Percentiles rank a stretch among this genome's conserved stretches.
Evolutionary conservation across 2,797 vertebrate species (phyloP).

Genomic region (Emydoidea blandingii): DNA sequence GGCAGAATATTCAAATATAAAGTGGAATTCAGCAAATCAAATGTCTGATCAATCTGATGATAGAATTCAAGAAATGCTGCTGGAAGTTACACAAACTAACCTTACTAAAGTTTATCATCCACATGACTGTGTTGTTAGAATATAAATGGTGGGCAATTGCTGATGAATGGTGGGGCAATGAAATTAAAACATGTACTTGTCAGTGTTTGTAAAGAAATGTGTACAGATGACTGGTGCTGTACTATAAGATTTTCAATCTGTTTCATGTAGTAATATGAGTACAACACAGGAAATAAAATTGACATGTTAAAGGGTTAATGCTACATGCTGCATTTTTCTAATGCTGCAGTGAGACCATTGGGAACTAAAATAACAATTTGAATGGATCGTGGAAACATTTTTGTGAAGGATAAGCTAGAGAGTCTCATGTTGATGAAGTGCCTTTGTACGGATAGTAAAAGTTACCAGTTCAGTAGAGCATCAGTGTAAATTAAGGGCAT

Average conservation of each 20-base stretch:
- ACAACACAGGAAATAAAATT: neutral
- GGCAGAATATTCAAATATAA: neutral
- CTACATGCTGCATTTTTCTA: accelerated
- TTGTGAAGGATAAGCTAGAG: neutral
- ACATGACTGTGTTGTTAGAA: neutral
- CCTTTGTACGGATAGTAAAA: neutral
- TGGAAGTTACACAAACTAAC: conserved; percentile 27
- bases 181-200: neutral
- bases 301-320: neutral
- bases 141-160: neutral
- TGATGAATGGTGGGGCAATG: neutral
- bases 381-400: neutral
- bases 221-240: neutral
- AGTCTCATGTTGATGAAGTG: neutral
- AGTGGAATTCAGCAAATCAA: conserved; percentile 59
- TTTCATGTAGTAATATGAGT: neutral
- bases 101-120: neutral
- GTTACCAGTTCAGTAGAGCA: neutral
- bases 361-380: neutral
- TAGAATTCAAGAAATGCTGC: conserved; percentile 42
- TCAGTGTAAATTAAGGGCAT: neutral
- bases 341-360: neutral
- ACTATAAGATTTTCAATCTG: neutral
- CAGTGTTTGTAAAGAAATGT: neutral
- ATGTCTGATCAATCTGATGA: conserved; percentile 39